Evolutionary conservation across 1,140 invertebrate genomes (phyloP).

Genomic region (Zaprionus tsacasi): DNA sequence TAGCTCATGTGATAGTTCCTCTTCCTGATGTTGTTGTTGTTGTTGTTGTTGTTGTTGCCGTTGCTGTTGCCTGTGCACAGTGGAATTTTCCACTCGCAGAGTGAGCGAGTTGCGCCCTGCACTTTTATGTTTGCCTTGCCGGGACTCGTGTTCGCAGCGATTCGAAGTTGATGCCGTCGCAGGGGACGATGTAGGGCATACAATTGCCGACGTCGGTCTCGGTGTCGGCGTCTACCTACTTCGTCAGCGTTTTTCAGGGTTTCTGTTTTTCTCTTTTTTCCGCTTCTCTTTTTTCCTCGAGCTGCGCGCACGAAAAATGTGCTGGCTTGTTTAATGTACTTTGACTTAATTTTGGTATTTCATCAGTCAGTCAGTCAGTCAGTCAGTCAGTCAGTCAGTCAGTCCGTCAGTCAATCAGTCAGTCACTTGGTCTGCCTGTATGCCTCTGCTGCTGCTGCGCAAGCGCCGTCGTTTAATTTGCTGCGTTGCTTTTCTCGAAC

Average conservation of each 20-base stretch:
- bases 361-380: slow-evolving; percentile 2
- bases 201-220: slow-evolving; percentile 4
- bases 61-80: slow-evolving; percentile 28
- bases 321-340: slow-evolving; percentile 20
- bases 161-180: background rate
- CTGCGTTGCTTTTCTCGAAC: slow-evolving; percentile 32
- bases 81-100: slow-evolving; percentile 70
- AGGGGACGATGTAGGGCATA: slow-evolving; percentile 45
- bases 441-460: slow-evolving; percentile 31
- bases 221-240: slow-evolving; percentile 55
- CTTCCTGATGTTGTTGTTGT: slow-evolving; percentile 21
- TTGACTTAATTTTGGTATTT: slow-evolving; percentile 15
- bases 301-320: slow-evolving; percentile 32
- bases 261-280: slow-evolving; percentile 28
- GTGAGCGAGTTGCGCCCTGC: slow-evolving; percentile 31
- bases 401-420: background rate
- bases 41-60: slow-evolving; percentile 8
- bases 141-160: slow-evolving; percentile 26
- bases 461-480: slow-evolving; percentile 36
- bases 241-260: slow-evolving; percentile 68
- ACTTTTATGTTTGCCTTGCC: slow-evolving; percentile 56
- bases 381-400: background rate
- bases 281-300: background rate
- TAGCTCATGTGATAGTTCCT: slow-evolving; percentile 8
- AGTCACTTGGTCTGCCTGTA: background rate